Conservation (phyloP, 2,113 vertebrate species). For the Cyphomyrus discorhynchus region DNA sequence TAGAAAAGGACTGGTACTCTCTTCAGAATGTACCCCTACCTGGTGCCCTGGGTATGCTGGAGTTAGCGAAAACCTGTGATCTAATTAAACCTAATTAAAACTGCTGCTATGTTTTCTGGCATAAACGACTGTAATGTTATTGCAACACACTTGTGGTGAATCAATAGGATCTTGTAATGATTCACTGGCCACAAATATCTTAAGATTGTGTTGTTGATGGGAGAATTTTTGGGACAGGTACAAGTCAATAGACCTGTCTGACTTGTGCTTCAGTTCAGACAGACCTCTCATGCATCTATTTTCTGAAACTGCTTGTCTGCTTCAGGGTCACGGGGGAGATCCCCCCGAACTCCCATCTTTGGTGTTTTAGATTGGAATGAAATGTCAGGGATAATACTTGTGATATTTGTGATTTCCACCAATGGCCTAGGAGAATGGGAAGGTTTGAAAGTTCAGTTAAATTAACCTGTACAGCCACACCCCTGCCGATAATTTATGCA, state of each 20-base stretch:
- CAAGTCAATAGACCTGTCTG: background rate
- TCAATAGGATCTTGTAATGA: background rate
- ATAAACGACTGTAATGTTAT: background rate
- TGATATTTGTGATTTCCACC: background rate
- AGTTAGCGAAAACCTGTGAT: background rate
- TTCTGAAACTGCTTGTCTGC: background rate
- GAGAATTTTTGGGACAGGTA: background rate
- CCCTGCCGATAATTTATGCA: background rate
- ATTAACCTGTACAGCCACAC: background rate
- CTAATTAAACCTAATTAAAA: background rate
- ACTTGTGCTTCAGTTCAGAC: background rate
- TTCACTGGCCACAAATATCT: background rate
- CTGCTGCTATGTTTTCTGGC: background rate
- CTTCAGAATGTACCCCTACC: background rate
- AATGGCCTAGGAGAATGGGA: background rate
- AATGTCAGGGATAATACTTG: background rate
- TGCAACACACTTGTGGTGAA: background rate
- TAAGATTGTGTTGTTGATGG: background rate
- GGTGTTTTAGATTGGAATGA: background rate
- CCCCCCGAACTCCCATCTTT: background rate
- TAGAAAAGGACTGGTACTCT: background rate
- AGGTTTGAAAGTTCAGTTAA: background rate
- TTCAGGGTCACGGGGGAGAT: background rate
- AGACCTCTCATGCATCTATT: background rate
- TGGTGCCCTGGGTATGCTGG: background rate